Conservation (phyloP, 1,140 invertebrate genomes). For the Conus betulinus region DNA sequence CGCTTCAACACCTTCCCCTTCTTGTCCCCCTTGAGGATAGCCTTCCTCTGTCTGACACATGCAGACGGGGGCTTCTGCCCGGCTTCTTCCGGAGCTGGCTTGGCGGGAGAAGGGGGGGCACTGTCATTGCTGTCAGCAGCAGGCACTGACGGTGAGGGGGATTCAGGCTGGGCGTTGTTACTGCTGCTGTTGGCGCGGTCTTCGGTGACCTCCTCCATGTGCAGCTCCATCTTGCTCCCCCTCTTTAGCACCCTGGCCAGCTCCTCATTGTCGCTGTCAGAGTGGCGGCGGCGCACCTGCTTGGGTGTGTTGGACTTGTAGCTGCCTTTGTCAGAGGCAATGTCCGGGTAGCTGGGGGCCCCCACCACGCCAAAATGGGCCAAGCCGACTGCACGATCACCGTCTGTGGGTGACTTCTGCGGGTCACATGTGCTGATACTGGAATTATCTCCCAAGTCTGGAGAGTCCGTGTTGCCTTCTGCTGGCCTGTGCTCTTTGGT, state of each 20-base stretch:
- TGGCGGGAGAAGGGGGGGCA: background rate
- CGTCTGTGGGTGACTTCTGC: background rate
- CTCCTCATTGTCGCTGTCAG: conserved; percentile 71
- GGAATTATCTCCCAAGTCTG: background rate
- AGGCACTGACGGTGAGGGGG: background rate
- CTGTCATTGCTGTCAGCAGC: conserved; percentile 42
- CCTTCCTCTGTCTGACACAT: conserved; percentile 55
- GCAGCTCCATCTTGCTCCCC: conserved; percentile 32
- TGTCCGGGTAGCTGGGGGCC: conserved; percentile 63
- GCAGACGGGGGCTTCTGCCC: background rate
- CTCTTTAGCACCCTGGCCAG: conserved; percentile 53
- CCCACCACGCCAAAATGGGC: conserved; percentile 51
- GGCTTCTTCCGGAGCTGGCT: background rate
- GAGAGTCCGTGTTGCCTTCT: conserved; percentile 5
- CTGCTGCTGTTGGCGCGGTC: background rate
- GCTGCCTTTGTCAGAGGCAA: conserved; percentile 72
- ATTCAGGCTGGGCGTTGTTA: background rate
- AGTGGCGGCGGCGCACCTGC: conserved; percentile 66
- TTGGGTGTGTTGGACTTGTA: conserved; percentile 68
- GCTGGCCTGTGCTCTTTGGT: conserved; percentile 1
- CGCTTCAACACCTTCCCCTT: conserved; percentile 76
- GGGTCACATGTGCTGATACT: background rate
- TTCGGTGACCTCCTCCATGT: background rate
- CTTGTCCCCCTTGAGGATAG: conserved; percentile 57
- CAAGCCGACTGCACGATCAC: conserved; percentile 29